A percentile compares a stretch with the other conserved stretches of the same genome.
These are phyloP conservation scores for Trogon melanurus DNA, from an alignment of 2,113 vertebrate species.

Conservation along the genomic window DNA sequence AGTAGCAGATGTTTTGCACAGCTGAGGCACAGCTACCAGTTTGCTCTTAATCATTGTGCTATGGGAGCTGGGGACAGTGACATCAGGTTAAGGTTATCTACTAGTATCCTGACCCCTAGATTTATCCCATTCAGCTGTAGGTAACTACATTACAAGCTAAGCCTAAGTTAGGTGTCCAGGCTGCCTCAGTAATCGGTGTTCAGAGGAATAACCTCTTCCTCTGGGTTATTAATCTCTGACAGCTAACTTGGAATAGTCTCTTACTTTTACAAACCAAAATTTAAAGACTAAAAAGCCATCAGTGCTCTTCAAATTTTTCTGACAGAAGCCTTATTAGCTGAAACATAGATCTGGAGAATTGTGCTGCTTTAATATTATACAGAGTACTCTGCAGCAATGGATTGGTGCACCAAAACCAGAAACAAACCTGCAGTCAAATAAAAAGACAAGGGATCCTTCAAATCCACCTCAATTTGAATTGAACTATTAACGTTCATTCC, in stretches of 20 bases:
- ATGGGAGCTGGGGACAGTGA: neutral
- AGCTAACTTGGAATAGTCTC: neutral
- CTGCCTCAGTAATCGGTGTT: neutral
- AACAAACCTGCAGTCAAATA: neutral
- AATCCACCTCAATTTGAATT: neutral
- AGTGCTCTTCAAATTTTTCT: neutral
- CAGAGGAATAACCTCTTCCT: neutral
- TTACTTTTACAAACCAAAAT: neutral
- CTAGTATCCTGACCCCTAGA: neutral
- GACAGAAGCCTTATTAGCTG: neutral
- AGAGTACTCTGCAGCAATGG: neutral
- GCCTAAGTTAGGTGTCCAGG: neutral
- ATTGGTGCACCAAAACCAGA: neutral
- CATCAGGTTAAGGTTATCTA: neutral
- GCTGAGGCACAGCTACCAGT: neutral
- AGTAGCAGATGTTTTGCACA: neutral
- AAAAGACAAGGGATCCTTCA: neutral
- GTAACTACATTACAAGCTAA: neutral
- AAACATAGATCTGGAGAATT: neutral
- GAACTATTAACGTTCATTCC: slow-evolving; percentile 7
- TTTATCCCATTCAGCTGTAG: neutral
- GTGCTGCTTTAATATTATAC: neutral
- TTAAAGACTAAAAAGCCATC: neutral
- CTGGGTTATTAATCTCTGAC: neutral
- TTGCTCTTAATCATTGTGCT: neutral